Conservation (phyloP, 2,113 vertebrate species). For the Limanda limanda region DNA sequence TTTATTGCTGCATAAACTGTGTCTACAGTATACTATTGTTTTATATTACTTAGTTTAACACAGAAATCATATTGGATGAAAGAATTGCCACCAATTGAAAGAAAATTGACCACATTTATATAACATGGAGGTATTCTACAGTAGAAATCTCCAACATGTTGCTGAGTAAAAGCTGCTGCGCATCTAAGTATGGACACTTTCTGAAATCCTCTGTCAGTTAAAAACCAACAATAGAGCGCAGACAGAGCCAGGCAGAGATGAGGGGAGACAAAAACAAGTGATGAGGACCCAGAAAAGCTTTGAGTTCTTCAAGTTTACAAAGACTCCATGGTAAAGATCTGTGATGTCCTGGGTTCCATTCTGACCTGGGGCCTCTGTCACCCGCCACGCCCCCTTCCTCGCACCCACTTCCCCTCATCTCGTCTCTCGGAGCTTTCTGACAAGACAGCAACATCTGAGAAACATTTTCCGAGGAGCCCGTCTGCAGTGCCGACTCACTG, state of each 20-base stretch:
- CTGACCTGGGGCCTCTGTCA: constrained; percentile 14
- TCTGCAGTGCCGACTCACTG: constrained; percentile 32
- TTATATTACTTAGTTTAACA: background rate
- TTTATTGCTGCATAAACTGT: background rate
- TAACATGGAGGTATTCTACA: background rate
- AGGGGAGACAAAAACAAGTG: background rate
- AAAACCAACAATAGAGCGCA: constrained; percentile 9
- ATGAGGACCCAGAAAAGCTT: background rate
- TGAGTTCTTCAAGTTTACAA: background rate
- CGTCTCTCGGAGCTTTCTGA: background rate
- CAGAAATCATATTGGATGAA: background rate
- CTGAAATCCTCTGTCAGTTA: background rate
- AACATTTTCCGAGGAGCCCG: constrained; percentile 1
- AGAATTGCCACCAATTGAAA: background rate
- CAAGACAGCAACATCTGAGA: constrained; percentile 31
- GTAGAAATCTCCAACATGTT: background rate
- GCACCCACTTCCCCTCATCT: background rate
- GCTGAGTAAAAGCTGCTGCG: background rate
- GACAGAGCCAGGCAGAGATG: background rate
- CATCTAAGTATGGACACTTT: constrained; percentile 5
- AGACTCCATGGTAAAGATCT: background rate
- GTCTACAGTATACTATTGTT: background rate
- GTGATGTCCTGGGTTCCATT: background rate
- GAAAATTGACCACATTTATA: background rate
- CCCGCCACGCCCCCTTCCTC: constrained; percentile 1